Conservation (phyloP, 2,888 invertebrate genomes). For the Linnaemya vulpina region DNA sequence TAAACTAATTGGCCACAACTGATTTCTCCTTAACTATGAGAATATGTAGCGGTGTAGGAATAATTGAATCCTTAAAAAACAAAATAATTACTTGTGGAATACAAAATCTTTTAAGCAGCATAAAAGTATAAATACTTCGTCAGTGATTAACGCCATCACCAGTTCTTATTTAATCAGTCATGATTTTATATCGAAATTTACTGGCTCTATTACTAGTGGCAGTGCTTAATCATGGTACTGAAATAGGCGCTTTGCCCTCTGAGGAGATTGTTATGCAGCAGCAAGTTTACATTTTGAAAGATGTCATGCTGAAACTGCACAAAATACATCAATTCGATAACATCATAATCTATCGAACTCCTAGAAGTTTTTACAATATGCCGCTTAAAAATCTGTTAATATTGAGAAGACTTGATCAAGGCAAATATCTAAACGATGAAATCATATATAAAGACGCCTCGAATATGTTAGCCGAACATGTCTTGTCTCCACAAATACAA, state of each 20-base stretch:
- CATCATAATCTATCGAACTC: conserved; percentile 57
- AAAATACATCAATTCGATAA: conserved; percentile 60
- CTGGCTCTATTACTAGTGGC: not conserved
- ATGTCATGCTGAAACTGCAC: conserved; percentile 36
- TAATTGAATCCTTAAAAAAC: not conserved
- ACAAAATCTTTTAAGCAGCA: not conserved
- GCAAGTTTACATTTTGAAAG: conserved; percentile 25
- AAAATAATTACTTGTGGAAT: not conserved
- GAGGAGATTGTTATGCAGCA: conserved; percentile 23
- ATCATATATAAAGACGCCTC: not conserved
- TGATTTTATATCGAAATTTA: not conserved
- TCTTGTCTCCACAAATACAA: not conserved
- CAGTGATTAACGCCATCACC: not conserved
- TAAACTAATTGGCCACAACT: not conserved
- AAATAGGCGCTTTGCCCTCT: not conserved
- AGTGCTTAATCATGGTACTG: not conserved
- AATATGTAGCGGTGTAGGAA: not conserved
- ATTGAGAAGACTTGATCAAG: not conserved
- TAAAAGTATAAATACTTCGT: conserved; percentile 37
- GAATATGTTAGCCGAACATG: conserved; percentile 23
- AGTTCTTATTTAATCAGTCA: conserved; percentile 18
- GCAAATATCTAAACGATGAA: not conserved
- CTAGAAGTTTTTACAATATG: not conserved
- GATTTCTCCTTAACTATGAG: not conserved
- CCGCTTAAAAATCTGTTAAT: not conserved